Percentiles rank a stretch among this genome's conserved stretches.
These are phyloP conservation scores for Bombus pascuorum DNA, from an alignment of 1,140 invertebrate species.

Conservation along the genomic window DNA sequence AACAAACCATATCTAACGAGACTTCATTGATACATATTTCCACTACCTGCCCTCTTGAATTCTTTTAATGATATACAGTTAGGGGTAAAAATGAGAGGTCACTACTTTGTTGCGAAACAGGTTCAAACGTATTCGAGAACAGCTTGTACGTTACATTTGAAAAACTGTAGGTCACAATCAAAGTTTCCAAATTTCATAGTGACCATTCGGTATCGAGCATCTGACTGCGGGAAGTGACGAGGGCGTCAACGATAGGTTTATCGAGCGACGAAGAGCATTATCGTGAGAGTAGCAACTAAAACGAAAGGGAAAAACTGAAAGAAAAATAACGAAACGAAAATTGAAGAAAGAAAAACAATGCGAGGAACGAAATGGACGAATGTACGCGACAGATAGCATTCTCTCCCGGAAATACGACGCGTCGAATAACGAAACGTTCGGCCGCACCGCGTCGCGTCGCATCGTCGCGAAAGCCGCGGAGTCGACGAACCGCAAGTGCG, in stretches of 20 bases:
- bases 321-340: not conserved
- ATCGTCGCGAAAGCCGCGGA: not conserved
- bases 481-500: slow-evolving; percentile 15
- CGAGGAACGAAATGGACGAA: not conserved
- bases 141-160: not conserved
- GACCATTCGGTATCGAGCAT: slow-evolving; percentile 63
- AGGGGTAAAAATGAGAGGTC: too few relatives aligned
- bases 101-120: too few relatives aligned
- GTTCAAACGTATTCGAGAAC: too few relatives aligned
- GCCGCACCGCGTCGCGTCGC: not conserved
- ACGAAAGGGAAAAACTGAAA: not conserved
- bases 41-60: too few relatives aligned
- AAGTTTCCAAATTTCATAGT: slow-evolving; percentile 29
- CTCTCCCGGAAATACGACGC: slow-evolving; percentile 31
- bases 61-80: too few relatives aligned
- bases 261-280: slow-evolving; percentile 62
- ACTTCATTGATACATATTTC: too few relatives aligned
- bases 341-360: not conserved
- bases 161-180: not conserved
- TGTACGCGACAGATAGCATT: slow-evolving; percentile 33
- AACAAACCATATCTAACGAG: too few relatives aligned
- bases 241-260: slow-evolving; percentile 77
- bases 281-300: slow-evolving; percentile 50
- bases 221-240: slow-evolving; percentile 69
- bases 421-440: slow-evolving; percentile 45